Evolutionary conservation across 2,888 invertebrate species (phyloP), one percentile per base, ranked within the genome.

Genomic region (Caprella mutica): DNA sequence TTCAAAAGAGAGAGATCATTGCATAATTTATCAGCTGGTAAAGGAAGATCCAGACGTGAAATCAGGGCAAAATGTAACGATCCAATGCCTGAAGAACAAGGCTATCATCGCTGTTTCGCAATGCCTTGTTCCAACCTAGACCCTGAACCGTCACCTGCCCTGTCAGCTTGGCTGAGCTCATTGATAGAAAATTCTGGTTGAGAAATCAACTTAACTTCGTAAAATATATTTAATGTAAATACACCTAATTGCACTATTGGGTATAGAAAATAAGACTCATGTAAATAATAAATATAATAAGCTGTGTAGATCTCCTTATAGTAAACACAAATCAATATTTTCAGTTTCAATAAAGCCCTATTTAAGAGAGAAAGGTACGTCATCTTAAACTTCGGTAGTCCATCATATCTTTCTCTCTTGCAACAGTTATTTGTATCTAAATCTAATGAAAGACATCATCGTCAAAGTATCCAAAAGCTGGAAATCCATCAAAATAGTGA

Each of bases 381-480:
- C n/a, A n/a, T n/a, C n/a, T n/a, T n/a, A n/a, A n/a, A n/a, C n/a
- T n/a, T n/a, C n/a, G n/a, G n/a, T n/a, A n/a, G n/a, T n/a, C n/a
- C n/a, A n/a, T n/a, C n/a, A n/a, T n/a, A n/a, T n/a, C n/a, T n/a
- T n/a, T n/a, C n/a, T n/a, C n/a, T n/a, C n/a, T n/a, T n/a, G n/a
- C n/a, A n/a, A n/a, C n/a, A n/a, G n/a, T n/a, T n/a, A n/a, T n/a
- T n/a, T n/a, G n/a, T n/a, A n/a, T n/a, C n/a, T n/a, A n/a, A n/a
- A n/a, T n/a, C n/a, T n/a, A n/a, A n/a, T n/a, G n/a, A n/a, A n/a
- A 9, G 9, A 48, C 44, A 6, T 24, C 35, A 26, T 43, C 52
- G 24, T 55, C n/a, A 33, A 59, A 59, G 39, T 46, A 59, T 14
- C 59, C 59, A 23, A 59, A 59, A 27, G 24, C 5, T 6, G 59